These are phyloP conservation scores for Stenopsyche tienmushanensis DNA, from an alignment of 1,140 invertebrate genomes.

Conservation along the genomic window DNA sequence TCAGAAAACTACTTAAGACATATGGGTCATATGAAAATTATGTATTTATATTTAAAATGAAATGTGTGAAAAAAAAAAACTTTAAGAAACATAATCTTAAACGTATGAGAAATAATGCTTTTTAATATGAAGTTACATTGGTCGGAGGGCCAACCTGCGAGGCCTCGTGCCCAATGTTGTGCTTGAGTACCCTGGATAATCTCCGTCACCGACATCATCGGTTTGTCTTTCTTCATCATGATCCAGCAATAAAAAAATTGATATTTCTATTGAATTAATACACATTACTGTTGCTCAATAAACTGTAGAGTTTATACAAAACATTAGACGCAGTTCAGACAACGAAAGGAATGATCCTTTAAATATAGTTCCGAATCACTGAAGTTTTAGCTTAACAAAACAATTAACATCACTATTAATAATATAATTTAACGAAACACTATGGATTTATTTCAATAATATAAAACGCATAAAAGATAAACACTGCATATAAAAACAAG, in stretches of 20 bases:
- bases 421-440: no score
- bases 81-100: no score
- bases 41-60: no score
- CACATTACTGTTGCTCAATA: slow-evolving; percentile 8
- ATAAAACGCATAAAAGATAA: no score
- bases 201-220: slow-evolving; percentile 79
- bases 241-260: neutral
- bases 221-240: slow-evolving; percentile 82
- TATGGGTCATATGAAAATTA: no score
- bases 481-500: no score
- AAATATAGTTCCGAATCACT: neutral
- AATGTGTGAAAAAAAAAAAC: no score
- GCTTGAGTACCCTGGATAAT: slow-evolving; percentile 70
- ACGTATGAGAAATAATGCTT: no score
- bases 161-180: slow-evolving; percentile 61
- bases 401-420: no score
- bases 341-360: neutral
- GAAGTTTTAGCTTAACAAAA: no score
- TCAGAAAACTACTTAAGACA: no score
- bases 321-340: neutral
- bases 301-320: neutral
- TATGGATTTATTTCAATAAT: no score
- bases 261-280: neutral
- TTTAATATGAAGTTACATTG: slow-evolving; percentile 18
- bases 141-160: slow-evolving; percentile 34